phyloP scores from a whole-genome alignment of 2,797 vertebrate genomes.

The Gorsachius magnificus region DNA sequence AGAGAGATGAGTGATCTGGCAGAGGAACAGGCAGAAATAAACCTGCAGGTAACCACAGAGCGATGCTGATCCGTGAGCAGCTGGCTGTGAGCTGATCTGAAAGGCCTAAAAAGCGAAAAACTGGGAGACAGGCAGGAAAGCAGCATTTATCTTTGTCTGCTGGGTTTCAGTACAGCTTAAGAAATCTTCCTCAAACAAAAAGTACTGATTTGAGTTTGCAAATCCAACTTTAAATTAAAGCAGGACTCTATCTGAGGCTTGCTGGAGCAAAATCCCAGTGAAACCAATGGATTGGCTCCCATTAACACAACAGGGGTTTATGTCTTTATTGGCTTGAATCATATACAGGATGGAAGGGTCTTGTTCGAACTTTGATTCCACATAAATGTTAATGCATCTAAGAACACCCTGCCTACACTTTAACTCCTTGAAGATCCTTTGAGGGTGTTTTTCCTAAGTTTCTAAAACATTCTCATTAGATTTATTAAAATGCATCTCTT shows the following conservation, averaged over 20 bases:
- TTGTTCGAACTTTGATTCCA: constrained; percentile 9
- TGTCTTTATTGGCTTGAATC: neutral
- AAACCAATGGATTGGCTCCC: neutral
- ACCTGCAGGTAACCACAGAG: neutral
- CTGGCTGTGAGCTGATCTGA: neutral
- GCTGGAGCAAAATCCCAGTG: neutral
- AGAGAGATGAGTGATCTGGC: neutral
- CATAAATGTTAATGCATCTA: neutral
- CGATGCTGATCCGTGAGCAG: neutral
- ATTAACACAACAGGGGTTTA: neutral
- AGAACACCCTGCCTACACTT: neutral
- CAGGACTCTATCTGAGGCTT: neutral
- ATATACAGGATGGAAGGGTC: neutral
- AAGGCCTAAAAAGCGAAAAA: neutral
- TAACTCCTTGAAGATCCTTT: neutral
- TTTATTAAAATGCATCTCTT: neutral
- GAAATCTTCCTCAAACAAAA: neutral
- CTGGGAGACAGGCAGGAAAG: neutral
- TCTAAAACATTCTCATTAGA: neutral
- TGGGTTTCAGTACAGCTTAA: neutral
- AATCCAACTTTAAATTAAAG: constrained; percentile 14
- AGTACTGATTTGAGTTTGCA: neutral
- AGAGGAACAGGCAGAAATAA: neutral
- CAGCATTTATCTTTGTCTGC: neutral
- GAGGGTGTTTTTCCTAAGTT: neutral